A percentile compares a stretch with the other conserved stretches of the same genome.
These are phyloP conservation scores for Bombus difficillimus DNA, from an alignment of 1,140 invertebrate genomes.

Conservation along the genomic window DNA sequence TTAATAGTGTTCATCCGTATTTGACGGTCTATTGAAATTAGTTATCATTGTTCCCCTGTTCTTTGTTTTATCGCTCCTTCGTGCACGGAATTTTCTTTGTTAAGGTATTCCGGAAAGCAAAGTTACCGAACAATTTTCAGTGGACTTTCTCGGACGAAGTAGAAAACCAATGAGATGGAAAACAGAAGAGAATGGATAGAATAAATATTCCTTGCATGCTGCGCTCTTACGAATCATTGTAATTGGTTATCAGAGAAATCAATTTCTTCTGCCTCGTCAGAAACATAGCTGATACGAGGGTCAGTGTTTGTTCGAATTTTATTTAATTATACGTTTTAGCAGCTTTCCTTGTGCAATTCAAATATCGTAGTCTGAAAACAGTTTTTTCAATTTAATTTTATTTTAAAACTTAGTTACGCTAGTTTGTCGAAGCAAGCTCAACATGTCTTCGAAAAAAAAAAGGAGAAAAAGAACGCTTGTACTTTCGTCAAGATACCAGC, in stretches of 20 bases:
- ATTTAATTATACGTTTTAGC: no score
- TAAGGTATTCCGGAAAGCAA: background rate
- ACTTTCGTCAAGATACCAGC: background rate
- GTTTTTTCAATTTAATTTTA: background rate
- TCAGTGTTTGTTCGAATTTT: background rate
- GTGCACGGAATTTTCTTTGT: conserved; percentile 27
- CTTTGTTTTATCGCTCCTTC: conserved; percentile 43
- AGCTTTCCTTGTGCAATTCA: no score
- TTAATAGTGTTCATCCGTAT: conserved; percentile 31
- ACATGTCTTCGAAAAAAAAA: background rate
- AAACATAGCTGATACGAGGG: background rate
- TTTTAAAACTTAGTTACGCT: background rate
- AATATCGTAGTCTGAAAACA: background rate
- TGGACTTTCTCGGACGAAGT: background rate
- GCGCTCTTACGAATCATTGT: conserved; percentile 14
- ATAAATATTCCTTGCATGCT: background rate
- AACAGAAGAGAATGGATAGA: conserved; percentile 8
- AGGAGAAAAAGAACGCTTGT: background rate
- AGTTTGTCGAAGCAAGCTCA: background rate
- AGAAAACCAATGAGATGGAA: conserved; percentile 32
- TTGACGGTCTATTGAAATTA: conserved; percentile 46
- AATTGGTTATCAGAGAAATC: conserved; percentile 28
- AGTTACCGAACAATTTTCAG: conserved; percentile 42
- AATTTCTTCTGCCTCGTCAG: conserved; percentile 15
- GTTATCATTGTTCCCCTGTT: conserved; percentile 28